Evolutionary conservation across 1,140 invertebrate genomes (phyloP), one percentile per base, ranked within the genome.

Genomic region (Pseudoatta argentina): DNA sequence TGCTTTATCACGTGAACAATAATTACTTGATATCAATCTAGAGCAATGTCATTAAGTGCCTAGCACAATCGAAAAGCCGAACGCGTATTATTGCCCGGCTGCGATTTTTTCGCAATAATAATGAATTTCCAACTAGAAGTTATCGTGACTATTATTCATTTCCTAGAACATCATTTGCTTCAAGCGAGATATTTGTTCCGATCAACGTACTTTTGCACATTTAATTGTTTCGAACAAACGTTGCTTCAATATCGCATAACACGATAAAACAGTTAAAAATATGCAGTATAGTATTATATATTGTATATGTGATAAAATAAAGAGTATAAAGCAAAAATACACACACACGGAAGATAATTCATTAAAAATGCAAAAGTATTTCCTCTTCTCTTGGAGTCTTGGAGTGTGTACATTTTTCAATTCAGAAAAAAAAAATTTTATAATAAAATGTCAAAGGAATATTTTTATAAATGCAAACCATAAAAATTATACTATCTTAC

Each of bases 21-120:
- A 53, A 79, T 67, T 67, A 34, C 61, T 53, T 53, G 77, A 79
- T 79, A 79, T 79, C 77, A 53, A 79, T 79, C 61, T 67, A 34
- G 59, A 59, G 48, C 44, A 27, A 21, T 8, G 44, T 24, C 27
- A 5, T 34, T 55, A 53, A 79, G 77, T 21, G 27, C 34, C 27
- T 34, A 14, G 18, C 18, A 21, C 44, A 21, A 53, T 79, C 64
- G 44, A 48, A 48, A 78, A 64, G 39, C 24, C 59, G 75, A 69
- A 55, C 30, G 24, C 30, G 39, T 48, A 63, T 77, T 63, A 39
- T 55, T 34, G 61, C 5, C 12, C 59, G 6, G n/a, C 48, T 30
- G 14, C 48, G 61, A 51, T 66, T 79, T 79, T 79, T 69, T 69
- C n/a, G 48, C 77, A 48, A 69, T 69, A 69, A 79, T 34, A 51